Evolutionary conservation across 2,797 vertebrate genomes (phyloP), one percentile per base, ranked within the genome.

Genomic region (Acanthopagrus latus): DNA sequence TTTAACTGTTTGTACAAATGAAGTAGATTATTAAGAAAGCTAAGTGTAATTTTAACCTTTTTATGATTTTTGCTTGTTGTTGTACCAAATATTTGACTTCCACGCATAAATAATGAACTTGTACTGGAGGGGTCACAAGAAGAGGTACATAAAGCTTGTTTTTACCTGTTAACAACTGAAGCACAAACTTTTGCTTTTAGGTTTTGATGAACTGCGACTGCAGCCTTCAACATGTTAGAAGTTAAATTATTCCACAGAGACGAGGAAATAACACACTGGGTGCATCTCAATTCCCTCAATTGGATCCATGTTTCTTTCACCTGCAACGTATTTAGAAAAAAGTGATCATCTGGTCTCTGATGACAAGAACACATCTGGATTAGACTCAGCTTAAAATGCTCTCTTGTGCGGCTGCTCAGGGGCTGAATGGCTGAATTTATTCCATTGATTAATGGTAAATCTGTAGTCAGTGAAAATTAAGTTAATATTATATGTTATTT

Each of bases 71-170:
- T 21, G 72, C 79, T 89, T 60, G 65, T 85, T 82, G 78, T 85
- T 84, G 78, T 77, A 88, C 87, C 86, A 92, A 92, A 93, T 87
- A 88, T 90, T 86, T 74, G 80, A 90, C 70, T 82, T 81, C 67
- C 69, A 78, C 64, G 1, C 41, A 33, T 71, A 62, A 67, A 78
- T 73, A 63, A 76, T 60, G 1, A 52, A 56, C 27, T 29, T 41
- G 29, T 62, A 43, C 60, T 43, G 55, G 64, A 71, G 64, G 38
- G 62, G 43, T 80, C 51, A 60, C 59, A 70, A 48, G 23, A 79
- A 62, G 46, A 74, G 87, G 85, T 89, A 88, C 86, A 8, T 6
- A 25, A 29, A 66, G 65, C 54, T 75, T 9, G 9, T 71, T 77
- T 64, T 77, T 52, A 56, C 71, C 44, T 55, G 80, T 76, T 64